A percentile compares a stretch with the other conserved stretches of the same genome.
Evolutionary conservation across 37 sponge, comb jelly and placozoan species (phyloP).

Genomic region (Hexactinellida sp.): DNA sequence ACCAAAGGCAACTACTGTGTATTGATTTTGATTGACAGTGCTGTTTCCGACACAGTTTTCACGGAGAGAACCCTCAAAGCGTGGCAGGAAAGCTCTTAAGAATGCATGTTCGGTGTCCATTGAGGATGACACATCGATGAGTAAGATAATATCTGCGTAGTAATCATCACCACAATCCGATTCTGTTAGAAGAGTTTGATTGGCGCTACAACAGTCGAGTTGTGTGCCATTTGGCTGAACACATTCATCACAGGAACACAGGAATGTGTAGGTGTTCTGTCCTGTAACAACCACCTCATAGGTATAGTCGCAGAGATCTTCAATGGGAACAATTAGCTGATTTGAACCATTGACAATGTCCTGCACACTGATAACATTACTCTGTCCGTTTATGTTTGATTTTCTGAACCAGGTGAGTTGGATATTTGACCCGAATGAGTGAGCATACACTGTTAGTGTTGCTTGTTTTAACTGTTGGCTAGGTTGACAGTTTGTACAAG

Average conservation of each 20-base stretch:
- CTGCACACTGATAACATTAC: not conserved
- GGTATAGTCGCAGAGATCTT: not conserved
- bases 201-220: not conserved
- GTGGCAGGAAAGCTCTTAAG: not conserved
- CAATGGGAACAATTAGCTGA: not conserved
- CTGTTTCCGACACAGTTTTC: constrained; percentile 13
- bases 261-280: not conserved
- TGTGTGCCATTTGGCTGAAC: not conserved
- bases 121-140: not conserved
- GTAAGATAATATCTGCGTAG: not conserved
- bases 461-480: not conserved
- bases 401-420: not conserved
- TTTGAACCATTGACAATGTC: not conserved
- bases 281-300: not conserved
- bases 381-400: not conserved
- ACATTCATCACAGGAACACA: not conserved
- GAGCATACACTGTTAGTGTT: not conserved
- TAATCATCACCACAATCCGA: not conserved
- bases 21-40: not conserved
- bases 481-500: not conserved
- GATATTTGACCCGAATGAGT: not conserved
- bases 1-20: not conserved
- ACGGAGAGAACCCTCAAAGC: not conserved
- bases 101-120: not conserved
- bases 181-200: not conserved